Conservation (phyloP, 2,797 vertebrate genomes). For the Xerus rutilus region DNA sequence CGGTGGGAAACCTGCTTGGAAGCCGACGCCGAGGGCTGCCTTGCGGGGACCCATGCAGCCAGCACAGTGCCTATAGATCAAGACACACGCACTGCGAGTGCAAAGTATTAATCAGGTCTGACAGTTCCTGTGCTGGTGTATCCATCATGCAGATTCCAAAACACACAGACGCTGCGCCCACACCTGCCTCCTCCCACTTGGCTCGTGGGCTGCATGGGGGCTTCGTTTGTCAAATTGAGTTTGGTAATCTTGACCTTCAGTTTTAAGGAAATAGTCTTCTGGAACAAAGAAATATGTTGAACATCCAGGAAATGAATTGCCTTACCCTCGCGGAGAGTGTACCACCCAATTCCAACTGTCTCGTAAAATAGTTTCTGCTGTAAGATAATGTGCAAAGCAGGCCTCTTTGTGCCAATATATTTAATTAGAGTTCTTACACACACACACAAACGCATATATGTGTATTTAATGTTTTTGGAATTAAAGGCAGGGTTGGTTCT, state of each 20-base stretch:
- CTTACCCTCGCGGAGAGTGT: neutral
- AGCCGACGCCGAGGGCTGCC: neutral
- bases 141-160: conserved; percentile 87
- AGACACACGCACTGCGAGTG: conserved; percentile 83
- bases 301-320: neutral
- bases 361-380: neutral
- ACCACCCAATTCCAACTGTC: neutral
- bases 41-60: neutral
- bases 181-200: neutral
- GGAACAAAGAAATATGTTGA: conserved; percentile 30
- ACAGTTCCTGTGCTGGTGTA: conserved; percentile 82
- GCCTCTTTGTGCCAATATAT: neutral
- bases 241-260: neutral
- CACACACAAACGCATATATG: neutral
- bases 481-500: neutral
- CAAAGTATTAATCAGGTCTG: conserved; percentile 83
- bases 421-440: neutral
- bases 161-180: conserved; percentile 79
- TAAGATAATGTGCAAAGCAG: neutral
- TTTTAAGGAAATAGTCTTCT: neutral
- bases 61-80: conserved; percentile 82
- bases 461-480: neutral
- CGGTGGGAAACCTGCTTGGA: conserved; percentile 58
- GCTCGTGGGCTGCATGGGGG: neutral
- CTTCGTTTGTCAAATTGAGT: neutral